These are phyloP conservation scores for Glaucomys volans DNA, from an alignment of 2,113 vertebrate species.

Conservation along the genomic window DNA sequence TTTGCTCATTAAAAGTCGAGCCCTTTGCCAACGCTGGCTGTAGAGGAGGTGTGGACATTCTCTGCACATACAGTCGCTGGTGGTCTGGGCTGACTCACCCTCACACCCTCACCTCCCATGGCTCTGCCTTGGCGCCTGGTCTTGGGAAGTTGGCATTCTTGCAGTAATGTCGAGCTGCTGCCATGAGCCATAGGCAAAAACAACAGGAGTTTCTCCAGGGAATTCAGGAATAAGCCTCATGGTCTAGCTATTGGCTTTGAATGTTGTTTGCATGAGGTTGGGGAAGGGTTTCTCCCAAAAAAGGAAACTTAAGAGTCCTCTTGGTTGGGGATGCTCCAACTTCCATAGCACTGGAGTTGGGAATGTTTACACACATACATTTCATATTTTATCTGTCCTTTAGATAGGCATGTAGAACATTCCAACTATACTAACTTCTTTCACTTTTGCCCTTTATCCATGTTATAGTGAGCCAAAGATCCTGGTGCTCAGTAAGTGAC, in stretches of 20 bases:
- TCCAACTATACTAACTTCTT: not conserved
- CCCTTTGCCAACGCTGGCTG: not conserved
- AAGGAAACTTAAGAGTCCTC: not conserved
- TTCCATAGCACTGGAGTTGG: not conserved
- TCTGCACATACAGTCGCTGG: constrained; percentile 26
- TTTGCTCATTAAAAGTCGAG: constrained; percentile 23
- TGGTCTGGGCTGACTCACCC: constrained; percentile 37
- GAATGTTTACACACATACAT: not conserved
- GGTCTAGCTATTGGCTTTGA: not conserved
- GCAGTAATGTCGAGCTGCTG: not conserved
- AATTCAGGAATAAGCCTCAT: not conserved
- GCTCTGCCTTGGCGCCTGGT: not conserved
- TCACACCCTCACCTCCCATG: not conserved
- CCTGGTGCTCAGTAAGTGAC: constrained; percentile 25
- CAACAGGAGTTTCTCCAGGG: constrained; percentile 20
- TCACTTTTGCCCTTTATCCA: not conserved
- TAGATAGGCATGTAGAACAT: not conserved
- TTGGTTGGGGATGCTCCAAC: not conserved
- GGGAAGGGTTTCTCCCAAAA: constrained; percentile 18
- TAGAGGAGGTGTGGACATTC: not conserved
- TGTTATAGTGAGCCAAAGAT: constrained; percentile 6
- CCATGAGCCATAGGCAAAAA: constrained; percentile 13
- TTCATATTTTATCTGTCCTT: constrained; percentile 38
- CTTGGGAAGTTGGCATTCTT: constrained; percentile 45
- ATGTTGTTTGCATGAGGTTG: not conserved